A percentile compares a stretch with the other conserved stretches of the same genome.
Evolutionary conservation across 2,797 vertebrate species (phyloP).

Genomic region (Hemitrygon akajei): DNA sequence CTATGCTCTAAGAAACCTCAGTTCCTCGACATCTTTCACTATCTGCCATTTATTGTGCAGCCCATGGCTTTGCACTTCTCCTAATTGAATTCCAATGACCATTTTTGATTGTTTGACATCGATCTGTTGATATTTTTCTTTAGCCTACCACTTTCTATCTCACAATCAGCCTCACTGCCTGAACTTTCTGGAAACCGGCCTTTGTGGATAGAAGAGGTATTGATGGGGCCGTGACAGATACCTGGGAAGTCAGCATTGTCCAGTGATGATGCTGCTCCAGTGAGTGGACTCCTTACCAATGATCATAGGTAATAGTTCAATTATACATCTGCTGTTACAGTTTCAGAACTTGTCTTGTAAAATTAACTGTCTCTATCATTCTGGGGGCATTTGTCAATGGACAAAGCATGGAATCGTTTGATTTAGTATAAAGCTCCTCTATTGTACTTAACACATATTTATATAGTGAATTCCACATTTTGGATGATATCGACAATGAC

Average conservation of each 20-base stretch:
- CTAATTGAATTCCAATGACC: too few species aligned
- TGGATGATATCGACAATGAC: background rate
- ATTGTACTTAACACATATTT: background rate
- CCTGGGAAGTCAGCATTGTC: background rate
- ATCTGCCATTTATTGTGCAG: too few species aligned
- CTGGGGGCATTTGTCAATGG: background rate
- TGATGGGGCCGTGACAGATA: background rate
- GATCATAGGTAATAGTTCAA: background rate
- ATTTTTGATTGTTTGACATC: too few species aligned
- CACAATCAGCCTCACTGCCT: background rate
- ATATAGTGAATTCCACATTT: background rate
- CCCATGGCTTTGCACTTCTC: too few species aligned
- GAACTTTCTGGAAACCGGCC: background rate
- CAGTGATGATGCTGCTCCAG: background rate
- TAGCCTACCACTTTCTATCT: too few species aligned
- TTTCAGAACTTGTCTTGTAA: background rate
- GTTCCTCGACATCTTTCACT: too few species aligned
- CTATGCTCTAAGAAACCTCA: too few species aligned
- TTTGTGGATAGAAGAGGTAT: background rate
- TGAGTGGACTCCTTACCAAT: background rate
- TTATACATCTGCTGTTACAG: background rate
- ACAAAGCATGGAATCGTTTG: background rate
- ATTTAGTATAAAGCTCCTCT: background rate
- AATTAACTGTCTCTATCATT: background rate
- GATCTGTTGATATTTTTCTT: too few species aligned